These are phyloP conservation scores for Jacana jacana DNA, from an alignment of 2,113 vertebrate species.

Conservation along the genomic window DNA sequence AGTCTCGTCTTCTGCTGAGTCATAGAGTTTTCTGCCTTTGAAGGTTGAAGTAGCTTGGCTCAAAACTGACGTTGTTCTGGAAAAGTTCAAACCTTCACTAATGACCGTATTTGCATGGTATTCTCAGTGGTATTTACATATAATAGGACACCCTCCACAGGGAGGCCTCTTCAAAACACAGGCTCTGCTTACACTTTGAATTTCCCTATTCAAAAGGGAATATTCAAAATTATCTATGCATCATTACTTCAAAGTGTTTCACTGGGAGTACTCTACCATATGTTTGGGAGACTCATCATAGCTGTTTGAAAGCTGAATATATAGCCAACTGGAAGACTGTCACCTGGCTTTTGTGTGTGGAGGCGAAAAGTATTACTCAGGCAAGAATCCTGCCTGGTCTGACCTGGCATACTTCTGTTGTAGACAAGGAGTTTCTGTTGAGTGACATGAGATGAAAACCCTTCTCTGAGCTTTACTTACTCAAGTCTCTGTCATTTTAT, in stretches of 20 bases:
- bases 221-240: conserved; percentile 19
- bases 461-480: neutral
- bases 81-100: conserved; percentile 36
- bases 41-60: conserved; percentile 19
- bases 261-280: neutral
- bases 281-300: conserved; percentile 10
- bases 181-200: neutral
- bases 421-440: neutral
- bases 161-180: conserved; percentile 31
- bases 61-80: conserved; percentile 18
- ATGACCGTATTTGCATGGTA: conserved; percentile 16
- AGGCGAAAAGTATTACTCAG: neutral
- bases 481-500: neutral
- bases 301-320: conserved; percentile 29
- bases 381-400: neutral
- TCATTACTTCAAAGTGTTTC: conserved; percentile 49
- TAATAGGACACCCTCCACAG: conserved; percentile 1
- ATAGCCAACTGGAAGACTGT: neutral
- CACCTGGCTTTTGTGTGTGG: neutral
- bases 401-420: neutral
- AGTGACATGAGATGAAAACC: neutral
- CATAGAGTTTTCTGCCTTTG: conserved; percentile 30
- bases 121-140: conserved; percentile 24
- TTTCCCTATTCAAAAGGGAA: conserved; percentile 29
- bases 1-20: conserved; percentile 34